A percentile compares a stretch with the other conserved stretches of the same genome.
These are phyloP conservation scores for Hybos culiciformis DNA, from an alignment of 2,888 invertebrate genomes.

Conservation along the genomic window DNA sequence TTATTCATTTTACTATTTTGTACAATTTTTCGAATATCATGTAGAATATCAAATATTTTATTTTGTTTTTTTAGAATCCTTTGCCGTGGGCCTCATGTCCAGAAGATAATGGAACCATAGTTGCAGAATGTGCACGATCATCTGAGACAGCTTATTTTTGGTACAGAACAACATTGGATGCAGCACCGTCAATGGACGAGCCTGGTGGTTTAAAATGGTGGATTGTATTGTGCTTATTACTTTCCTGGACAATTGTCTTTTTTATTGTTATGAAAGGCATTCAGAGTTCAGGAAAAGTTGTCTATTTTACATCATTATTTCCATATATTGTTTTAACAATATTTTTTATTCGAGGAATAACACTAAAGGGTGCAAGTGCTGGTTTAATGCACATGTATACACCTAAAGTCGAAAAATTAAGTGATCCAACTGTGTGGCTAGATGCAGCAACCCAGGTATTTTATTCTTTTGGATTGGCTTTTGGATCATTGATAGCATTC, in stretches of 20 bases:
- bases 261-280: slow-evolving; percentile 95
- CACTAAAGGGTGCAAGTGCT: slow-evolving; percentile 71
- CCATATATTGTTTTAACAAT: slow-evolving; percentile 88
- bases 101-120: slow-evolving; percentile 47
- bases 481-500: slow-evolving; percentile 89
- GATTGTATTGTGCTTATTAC: slow-evolving; percentile 74
- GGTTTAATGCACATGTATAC: slow-evolving; percentile 85
- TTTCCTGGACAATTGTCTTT: slow-evolving; percentile 85
- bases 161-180: slow-evolving; percentile 81
- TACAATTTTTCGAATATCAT: not conserved
- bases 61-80: slow-evolving; percentile 43
- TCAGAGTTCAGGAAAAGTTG: slow-evolving; percentile 91
- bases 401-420: slow-evolving; percentile 78
- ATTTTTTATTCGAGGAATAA: slow-evolving; percentile 83
- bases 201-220: slow-evolving; percentile 82
- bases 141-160: slow-evolving; percentile 87
- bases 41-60: not conserved
- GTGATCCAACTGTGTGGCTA: slow-evolving; percentile 83
- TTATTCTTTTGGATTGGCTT: slow-evolving; percentile 89
- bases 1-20: not conserved
- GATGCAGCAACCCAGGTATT: slow-evolving; percentile 96
- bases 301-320: slow-evolving; percentile 91
- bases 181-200: slow-evolving; percentile 71
- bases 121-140: slow-evolving; percentile 63
- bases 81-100: slow-evolving; percentile 82